These are phyloP conservation scores for Alviniconcha marisindica DNA, from an alignment of 1,140 invertebrate genomes.

Conservation along the genomic window DNA sequence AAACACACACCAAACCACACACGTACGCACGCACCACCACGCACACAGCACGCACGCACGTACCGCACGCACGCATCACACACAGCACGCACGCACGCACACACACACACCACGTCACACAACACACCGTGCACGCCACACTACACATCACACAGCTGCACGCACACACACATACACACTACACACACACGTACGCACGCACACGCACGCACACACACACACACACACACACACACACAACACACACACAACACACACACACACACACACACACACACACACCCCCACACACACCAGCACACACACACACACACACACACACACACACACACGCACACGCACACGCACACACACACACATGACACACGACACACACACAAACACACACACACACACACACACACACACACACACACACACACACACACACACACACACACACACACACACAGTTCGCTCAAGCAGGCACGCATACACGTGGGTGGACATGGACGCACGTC, in stretches of 20 bases:
- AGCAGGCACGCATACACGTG: not conserved
- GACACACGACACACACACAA: too few species aligned
- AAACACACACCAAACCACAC: not conserved
- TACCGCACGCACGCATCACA: not conserved
- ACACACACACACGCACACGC: constrained; percentile 9
- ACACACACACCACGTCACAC: too few species aligned
- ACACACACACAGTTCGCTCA: constrained; percentile 7
- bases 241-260: not conserved
- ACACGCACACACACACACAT: not conserved
- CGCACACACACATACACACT: too few species aligned
- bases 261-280: not conserved
- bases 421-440: constrained; percentile 16
- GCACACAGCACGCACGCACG: not conserved
- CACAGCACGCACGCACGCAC: too few species aligned
- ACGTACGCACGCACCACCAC: not conserved
- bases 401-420: constrained; percentile 16
- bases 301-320: constrained; percentile 6
- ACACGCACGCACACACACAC: not conserved
- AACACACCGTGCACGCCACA: too few species aligned
- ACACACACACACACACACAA: not conserved
- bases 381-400: constrained; percentile 12
- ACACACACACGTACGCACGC: not conserved
- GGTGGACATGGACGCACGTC: not conserved
- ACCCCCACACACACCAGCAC: not conserved
- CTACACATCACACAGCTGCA: not conserved